Percentiles rank a stretch among this genome's conserved stretches.
phyloP scores from a whole-genome alignment of 2,113 vertebrate species.

The Pterocles gutturalis region DNA sequence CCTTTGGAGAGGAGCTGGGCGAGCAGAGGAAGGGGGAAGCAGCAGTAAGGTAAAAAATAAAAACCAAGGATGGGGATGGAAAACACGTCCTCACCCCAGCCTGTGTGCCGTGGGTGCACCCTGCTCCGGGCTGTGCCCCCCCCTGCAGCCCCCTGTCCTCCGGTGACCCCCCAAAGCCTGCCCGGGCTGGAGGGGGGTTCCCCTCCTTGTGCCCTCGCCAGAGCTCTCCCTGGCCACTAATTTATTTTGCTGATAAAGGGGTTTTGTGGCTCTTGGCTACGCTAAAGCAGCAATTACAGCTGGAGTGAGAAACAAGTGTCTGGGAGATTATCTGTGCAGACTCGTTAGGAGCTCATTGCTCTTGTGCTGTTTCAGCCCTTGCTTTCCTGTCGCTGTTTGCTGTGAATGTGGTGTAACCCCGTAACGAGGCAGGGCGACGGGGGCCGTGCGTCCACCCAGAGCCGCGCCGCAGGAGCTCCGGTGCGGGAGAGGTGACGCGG shows the following conservation, averaged over 20 bases:
- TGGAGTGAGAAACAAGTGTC: background rate
- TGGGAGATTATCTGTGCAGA: background rate
- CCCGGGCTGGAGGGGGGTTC: background rate
- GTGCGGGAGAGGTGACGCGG: background rate
- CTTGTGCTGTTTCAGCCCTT: background rate
- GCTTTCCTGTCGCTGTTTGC: background rate
- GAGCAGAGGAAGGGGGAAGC: background rate
- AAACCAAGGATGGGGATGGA: background rate
- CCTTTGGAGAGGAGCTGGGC: background rate
- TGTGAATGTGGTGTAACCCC: background rate
- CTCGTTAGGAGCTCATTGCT: constrained; percentile 39
- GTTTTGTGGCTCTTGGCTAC: background rate
- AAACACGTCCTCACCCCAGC: background rate
- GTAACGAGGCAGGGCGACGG: background rate
- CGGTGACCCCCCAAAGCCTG: fast-evolving
- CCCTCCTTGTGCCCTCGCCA: background rate
- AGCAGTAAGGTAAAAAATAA: background rate
- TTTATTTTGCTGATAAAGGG: background rate
- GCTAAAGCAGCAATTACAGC: background rate
- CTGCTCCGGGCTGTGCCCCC: background rate
- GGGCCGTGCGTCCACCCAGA: background rate
- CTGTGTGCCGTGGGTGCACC: fast-evolving
- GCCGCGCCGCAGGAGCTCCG: background rate
- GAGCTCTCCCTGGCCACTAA: background rate
- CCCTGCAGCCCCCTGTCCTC: background rate